Conservation (phyloP, 2,797 vertebrate species). For the Coregonus suidteri region DNA sequence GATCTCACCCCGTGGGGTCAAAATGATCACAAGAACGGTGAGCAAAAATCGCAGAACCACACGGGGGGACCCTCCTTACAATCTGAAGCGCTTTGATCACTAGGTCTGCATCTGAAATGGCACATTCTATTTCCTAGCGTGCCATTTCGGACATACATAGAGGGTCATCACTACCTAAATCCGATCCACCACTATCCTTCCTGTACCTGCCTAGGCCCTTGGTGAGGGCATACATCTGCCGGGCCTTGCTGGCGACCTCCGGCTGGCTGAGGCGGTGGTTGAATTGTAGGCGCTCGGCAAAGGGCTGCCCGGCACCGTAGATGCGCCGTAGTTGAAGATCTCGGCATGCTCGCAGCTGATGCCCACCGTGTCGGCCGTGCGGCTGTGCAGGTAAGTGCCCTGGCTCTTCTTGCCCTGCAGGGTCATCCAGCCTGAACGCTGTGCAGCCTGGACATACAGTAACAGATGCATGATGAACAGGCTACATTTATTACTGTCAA, state of each 20-base stretch:
- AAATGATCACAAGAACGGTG: too few species aligned
- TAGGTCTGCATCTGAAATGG: too few species aligned
- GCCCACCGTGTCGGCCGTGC: slow-evolving; percentile 86
- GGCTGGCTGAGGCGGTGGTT: slow-evolving; percentile 89
- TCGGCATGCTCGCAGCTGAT: slow-evolving; percentile 97
- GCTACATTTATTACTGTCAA: slow-evolving; percentile 72
- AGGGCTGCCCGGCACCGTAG: slow-evolving; percentile 94
- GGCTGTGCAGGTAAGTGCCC: slow-evolving; percentile 93
- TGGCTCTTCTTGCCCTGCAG: slow-evolving; percentile 96
- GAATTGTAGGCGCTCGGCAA: slow-evolving; percentile 95
- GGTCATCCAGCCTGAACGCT: slow-evolving; percentile 97
- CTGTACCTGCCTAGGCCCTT: slow-evolving; percentile 79
- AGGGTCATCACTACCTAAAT: not conserved
- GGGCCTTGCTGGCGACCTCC: slow-evolving; percentile 84
- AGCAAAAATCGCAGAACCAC: too few species aligned
- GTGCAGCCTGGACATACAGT: slow-evolving; percentile 83
- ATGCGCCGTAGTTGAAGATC: slow-evolving; percentile 96
- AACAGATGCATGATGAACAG: not conserved
- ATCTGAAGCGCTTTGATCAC: too few species aligned
- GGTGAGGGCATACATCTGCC: slow-evolving; percentile 93
- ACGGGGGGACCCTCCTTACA: too few species aligned
- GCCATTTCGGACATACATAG: too few species aligned
- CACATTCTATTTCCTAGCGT: too few species aligned
- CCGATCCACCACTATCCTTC: not conserved
- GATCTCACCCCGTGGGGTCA: too few species aligned